phyloP scores from a whole-genome alignment of 1,140 invertebrate species.

The Drosophila kurseongensis region DNA sequence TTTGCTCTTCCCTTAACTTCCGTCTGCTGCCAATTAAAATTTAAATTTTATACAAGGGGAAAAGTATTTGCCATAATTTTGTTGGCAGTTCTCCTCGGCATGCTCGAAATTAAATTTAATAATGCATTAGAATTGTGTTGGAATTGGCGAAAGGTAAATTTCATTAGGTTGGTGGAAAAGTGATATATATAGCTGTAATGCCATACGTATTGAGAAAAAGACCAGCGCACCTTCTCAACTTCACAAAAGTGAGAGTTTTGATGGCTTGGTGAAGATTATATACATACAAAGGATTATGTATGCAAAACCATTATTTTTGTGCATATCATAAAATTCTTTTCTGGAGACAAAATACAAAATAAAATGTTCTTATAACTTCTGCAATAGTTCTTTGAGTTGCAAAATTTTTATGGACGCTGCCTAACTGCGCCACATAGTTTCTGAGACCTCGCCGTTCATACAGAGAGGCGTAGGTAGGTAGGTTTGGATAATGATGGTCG shows the following conservation, averaged over 20 bases:
- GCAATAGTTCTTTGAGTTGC: too few species aligned
- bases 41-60: slow-evolving; percentile 67
- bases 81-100: slow-evolving; percentile 10
- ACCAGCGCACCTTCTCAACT: not conserved
- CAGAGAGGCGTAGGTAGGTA: too few species aligned
- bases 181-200: slow-evolving; percentile 8
- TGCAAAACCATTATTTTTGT: too few species aligned
- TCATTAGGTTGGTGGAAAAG: slow-evolving; percentile 38
- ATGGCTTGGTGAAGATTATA: too few species aligned
- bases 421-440: too few species aligned
- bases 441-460: too few species aligned
- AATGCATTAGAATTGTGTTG: slow-evolving; percentile 60
- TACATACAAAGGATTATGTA: too few species aligned
- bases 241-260: slow-evolving; percentile 18
- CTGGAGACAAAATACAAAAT: too few species aligned
- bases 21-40: slow-evolving; percentile 63
- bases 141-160: slow-evolving; percentile 46
- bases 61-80: slow-evolving; percentile 74
- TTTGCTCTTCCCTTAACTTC: slow-evolving; percentile 5
- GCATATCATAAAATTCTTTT: too few species aligned
- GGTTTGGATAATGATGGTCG: too few species aligned
- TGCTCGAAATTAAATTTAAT: slow-evolving; percentile 76
- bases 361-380: too few species aligned
- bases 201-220: not conserved
- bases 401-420: too few species aligned